Base-by-base conservation (phyloP, 1,140 invertebrate genomes). In the Papilio aristodemus region DNA sequence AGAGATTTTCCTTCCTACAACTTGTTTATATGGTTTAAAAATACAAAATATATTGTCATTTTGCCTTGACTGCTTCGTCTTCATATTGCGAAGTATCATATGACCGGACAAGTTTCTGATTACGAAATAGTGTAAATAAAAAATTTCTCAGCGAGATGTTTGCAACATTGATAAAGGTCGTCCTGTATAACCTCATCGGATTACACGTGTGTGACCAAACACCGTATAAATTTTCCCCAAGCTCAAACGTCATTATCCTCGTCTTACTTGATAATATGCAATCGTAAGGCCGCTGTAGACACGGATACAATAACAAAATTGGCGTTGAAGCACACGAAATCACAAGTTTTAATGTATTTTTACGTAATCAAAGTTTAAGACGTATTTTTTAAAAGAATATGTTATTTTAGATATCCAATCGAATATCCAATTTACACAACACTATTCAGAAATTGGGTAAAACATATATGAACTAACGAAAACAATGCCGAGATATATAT, bases 101-200 rank as follows among this genome's bases (percentile, higher is more conserved):
- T 39, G 66, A 68, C 54, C 22, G 32, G 71, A 71, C 78, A 69
- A 77, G 73, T 75, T 75, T 75, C 57, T 36, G 63, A 74, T 79
- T 75, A 77, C 72, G 74, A 80, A 83, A 83, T 76, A 74, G 73
- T 73, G 71, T 75, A 73, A 79, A 81, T 68, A 77, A 70, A 78
- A 76, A 72, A 74, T 73, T 78, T 83, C 72, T 71, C 80, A 67
- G 69, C 73, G 69, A 67, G 72, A 71, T 77, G 74, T 75, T 76
- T 72, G 73, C 69, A 72, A 46, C 59, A 69, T 39, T 63, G 68
- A 68, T 69, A 71, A 79, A 81, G 76, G 80, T 74, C 78, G 60
- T 70, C 69, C 66, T 22, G 57, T 68, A 71, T 78, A 71, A 75
- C 69, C 50, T 71, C 46, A 69, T 67, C 72, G 43, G 63, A 58